Evolutionary conservation across 2,113 vertebrate genomes (phyloP).

Genomic region (Eulemur macaco): DNA sequence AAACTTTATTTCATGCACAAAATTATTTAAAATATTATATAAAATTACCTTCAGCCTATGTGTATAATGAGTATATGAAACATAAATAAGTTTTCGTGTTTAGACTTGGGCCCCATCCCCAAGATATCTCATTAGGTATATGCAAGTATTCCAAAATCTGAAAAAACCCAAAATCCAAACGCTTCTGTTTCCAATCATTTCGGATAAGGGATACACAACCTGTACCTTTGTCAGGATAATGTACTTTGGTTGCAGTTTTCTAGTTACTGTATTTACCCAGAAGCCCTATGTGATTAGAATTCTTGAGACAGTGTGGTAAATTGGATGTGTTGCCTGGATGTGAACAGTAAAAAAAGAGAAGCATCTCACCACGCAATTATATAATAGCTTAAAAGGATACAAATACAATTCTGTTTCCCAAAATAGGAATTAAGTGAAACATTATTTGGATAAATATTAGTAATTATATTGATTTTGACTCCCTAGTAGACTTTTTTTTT

Average conservation of each 20-base stretch:
- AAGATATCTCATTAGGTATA: neutral
- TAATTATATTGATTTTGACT: neutral
- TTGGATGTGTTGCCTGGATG: neutral
- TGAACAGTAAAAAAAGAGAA: neutral
- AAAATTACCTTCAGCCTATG: neutral
- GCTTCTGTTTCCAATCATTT: neutral
- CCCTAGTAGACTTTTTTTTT: neutral
- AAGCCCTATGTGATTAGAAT: neutral
- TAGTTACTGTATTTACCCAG: neutral
- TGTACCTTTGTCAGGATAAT: conserved; percentile 17
- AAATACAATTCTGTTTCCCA: conserved; percentile 11
- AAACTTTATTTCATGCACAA: neutral
- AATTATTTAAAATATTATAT: neutral
- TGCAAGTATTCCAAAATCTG: neutral
- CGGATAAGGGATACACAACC: neutral
- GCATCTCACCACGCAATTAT: neutral
- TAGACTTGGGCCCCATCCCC: neutral
- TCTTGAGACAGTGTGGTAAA: neutral
- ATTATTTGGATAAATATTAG: neutral
- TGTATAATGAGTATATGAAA: neutral
- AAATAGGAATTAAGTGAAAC: neutral
- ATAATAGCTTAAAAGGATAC: neutral
- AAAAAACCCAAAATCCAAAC: neutral
- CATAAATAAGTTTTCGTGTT: neutral
- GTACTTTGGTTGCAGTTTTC: neutral